phyloP scores from a whole-genome alignment of 2,888 invertebrate species.

The Charanyca ferruginea region DNA sequence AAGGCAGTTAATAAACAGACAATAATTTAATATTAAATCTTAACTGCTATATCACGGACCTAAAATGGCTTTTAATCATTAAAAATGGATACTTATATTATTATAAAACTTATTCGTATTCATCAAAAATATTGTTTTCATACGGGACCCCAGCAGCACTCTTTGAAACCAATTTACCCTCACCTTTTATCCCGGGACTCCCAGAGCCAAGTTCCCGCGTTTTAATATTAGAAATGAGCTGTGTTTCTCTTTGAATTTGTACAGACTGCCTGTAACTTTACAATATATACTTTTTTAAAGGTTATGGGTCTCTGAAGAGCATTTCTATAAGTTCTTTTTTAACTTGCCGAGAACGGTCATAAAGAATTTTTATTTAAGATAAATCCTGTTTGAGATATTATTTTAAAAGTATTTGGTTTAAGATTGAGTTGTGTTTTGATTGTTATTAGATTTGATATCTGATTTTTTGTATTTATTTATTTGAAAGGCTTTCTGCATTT shows the following conservation, averaged over 20 bases:
- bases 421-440: slow-evolving; percentile 33
- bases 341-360: slow-evolving; percentile 54
- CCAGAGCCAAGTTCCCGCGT: slow-evolving; percentile 58
- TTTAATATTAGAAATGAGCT: slow-evolving; percentile 81
- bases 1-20: too few species aligned
- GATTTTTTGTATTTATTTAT: slow-evolving; percentile 3
- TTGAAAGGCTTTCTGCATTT: neutral
- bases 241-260: slow-evolving; percentile 74
- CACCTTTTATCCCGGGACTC: slow-evolving; percentile 56
- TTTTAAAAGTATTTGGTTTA: slow-evolving; percentile 25
- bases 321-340: slow-evolving; percentile 65
- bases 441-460: slow-evolving; percentile 22
- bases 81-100: too few species aligned
- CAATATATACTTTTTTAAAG: slow-evolving; percentile 69
- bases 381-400: slow-evolving; percentile 47
- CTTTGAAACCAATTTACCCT: slow-evolving; percentile 42
- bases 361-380: slow-evolving; percentile 50
- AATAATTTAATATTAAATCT: too few species aligned
- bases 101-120: neutral
- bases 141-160: slow-evolving; percentile 42
- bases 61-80: too few species aligned
- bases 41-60: too few species aligned
- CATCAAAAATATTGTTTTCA: slow-evolving; percentile 14
- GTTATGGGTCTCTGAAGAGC: slow-evolving; percentile 60
- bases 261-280: slow-evolving; percentile 62